phyloP scores from a whole-genome alignment of 2,113 vertebrate species.

The Erythrolamprus reginae region DNA sequence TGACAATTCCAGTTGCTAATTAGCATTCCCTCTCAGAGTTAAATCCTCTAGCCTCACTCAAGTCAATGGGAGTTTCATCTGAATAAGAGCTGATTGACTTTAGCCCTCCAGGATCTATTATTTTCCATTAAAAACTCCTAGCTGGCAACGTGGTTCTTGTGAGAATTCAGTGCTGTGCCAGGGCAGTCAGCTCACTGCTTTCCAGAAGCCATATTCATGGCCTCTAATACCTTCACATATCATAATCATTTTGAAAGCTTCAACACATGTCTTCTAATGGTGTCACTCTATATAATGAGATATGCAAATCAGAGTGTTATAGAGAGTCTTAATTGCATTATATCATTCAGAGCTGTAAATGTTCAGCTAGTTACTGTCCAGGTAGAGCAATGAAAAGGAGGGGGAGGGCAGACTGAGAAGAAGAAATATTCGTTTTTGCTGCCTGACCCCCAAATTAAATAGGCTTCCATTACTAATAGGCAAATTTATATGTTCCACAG shows the following conservation, averaged over 20 bases:
- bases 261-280: slow-evolving; percentile 50
- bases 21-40: slow-evolving; percentile 9
- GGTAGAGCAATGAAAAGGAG: slow-evolving; percentile 36
- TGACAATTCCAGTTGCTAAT: slow-evolving; percentile 17
- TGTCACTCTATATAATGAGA: slow-evolving; percentile 52
- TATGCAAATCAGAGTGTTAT: slow-evolving; percentile 42
- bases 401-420: background rate
- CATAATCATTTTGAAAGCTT: slow-evolving; percentile 50
- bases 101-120: slow-evolving; percentile 22
- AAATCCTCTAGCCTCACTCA: background rate
- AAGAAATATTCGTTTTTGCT: slow-evolving; percentile 36
- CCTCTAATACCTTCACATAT: slow-evolving; percentile 40
- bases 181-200: background rate
- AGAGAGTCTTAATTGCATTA: slow-evolving; percentile 46
- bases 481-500: slow-evolving; percentile 35
- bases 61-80: slow-evolving; percentile 10
- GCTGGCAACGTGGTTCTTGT: background rate
- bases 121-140: slow-evolving; percentile 24
- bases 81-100: slow-evolving; percentile 25
- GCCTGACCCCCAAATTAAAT: slow-evolving; percentile 45
- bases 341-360: slow-evolving; percentile 37
- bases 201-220: slow-evolving; percentile 10
- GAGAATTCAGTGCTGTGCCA: slow-evolving; percentile 10
- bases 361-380: slow-evolving; percentile 42
- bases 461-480: slow-evolving; percentile 22